These are phyloP conservation scores for Gonioctena quinquepunctata DNA, from an alignment of 1,140 invertebrate species.

Conservation along the genomic window DNA sequence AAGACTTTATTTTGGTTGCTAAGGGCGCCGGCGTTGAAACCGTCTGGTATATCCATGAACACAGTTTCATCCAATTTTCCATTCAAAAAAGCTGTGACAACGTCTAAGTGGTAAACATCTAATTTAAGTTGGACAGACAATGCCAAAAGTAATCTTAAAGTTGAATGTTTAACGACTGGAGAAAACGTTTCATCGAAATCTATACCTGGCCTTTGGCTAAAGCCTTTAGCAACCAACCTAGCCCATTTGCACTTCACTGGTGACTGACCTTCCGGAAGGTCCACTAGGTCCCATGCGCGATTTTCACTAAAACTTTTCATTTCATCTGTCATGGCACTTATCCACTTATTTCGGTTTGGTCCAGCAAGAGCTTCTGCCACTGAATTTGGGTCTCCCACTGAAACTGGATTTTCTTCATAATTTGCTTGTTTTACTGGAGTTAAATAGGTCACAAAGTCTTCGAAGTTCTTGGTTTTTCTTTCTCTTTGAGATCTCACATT, in stretches of 20 bases:
- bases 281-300: too few species aligned
- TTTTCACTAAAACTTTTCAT: too few species aligned
- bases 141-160: slow-evolving; percentile 53
- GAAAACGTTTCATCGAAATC: too few species aligned
- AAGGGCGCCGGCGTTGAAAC: slow-evolving; percentile 27
- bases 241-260: too few species aligned
- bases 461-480: neutral
- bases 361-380: slow-evolving; percentile 33
- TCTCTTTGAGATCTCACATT: slow-evolving; percentile 5
- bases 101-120: slow-evolving; percentile 38
- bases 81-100: slow-evolving; percentile 34
- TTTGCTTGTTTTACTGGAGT: neutral
- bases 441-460: slow-evolving; percentile 15
- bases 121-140: slow-evolving; percentile 45
- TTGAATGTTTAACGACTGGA: too few species aligned
- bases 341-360: slow-evolving; percentile 29
- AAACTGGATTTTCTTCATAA: slow-evolving; percentile 1
- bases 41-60: too few species aligned
- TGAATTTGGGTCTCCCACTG: too few species aligned
- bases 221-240: too few species aligned
- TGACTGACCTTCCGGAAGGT: too few species aligned
- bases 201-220: too few species aligned
- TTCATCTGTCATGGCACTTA: too few species aligned
- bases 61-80: slow-evolving; percentile 21
- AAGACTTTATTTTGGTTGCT: too few species aligned